Evolutionary conservation across 2,797 vertebrate genomes (phyloP).

Genomic region (Microctenopoma lineatum): DNA sequence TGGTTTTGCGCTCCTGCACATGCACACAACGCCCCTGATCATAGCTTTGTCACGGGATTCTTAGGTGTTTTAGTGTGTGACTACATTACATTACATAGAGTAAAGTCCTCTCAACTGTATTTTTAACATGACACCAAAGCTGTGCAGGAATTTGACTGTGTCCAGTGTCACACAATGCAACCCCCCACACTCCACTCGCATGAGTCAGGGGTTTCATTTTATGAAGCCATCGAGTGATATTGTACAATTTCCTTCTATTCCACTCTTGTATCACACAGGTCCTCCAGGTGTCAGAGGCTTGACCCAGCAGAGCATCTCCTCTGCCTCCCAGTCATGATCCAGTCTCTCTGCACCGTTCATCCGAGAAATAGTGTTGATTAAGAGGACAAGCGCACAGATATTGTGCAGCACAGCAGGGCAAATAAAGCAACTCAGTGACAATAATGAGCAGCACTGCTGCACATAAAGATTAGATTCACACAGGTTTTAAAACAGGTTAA

Average conservation of each 20-base stretch:
- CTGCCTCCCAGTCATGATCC: slow-evolving; percentile 67
- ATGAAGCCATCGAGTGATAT: slow-evolving; percentile 17
- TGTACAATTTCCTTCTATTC: slow-evolving; percentile 33
- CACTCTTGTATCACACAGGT: slow-evolving; percentile 47
- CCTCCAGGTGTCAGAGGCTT: slow-evolving; percentile 56
- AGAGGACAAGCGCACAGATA: slow-evolving; percentile 54
- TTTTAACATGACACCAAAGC: slow-evolving; percentile 4
- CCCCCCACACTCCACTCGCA: not conserved
- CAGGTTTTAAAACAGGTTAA: slow-evolving; percentile 2
- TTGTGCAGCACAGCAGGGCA: slow-evolving; percentile 16
- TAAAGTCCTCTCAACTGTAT: not conserved
- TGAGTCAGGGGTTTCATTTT: slow-evolving; percentile 35
- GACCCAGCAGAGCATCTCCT: slow-evolving; percentile 46
- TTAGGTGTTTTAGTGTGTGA: not conserved
- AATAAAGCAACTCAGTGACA: slow-evolving; percentile 25
- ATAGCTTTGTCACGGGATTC: not conserved
- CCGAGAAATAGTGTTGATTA: slow-evolving; percentile 39
- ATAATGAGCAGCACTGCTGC: slow-evolving; percentile 14
- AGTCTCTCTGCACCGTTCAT: slow-evolving; percentile 23
- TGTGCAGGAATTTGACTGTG: slow-evolving; percentile 8
- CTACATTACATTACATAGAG: not conserved
- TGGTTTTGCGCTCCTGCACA: slow-evolving; percentile 47
- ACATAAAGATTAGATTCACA: slow-evolving; percentile 16
- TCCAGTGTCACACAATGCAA: not conserved
- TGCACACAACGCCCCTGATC: not conserved